Base-by-base conservation (phyloP, 1,140 invertebrate genomes). In the Cydia amplana region DNA sequence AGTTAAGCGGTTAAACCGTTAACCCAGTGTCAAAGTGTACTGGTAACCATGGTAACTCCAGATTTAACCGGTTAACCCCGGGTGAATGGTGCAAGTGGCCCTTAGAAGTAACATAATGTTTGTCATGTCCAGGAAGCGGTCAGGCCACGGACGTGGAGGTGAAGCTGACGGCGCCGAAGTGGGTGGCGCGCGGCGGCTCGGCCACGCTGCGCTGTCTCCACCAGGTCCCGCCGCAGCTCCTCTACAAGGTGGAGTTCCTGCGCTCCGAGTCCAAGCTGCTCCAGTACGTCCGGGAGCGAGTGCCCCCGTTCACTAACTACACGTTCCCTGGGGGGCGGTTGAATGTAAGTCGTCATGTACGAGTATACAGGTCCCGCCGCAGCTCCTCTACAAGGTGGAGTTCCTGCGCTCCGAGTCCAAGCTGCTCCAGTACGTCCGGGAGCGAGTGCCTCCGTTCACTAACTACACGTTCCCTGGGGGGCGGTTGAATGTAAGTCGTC, bases 341-440 rank as follows among this genome's bases (percentile, higher is more conserved):
- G n/a, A n/a, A n/a, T n/a, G n/a, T n/a, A n/a, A n/a, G n/a, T n/a
- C n/a, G n/a, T n/a, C n/a, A n/a, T n/a, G n/a, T n/a, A n/a, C n/a
- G n/a, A n/a, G n/a, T n/a, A n/a, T n/a, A n/a, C 91, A 93, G 80
- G 91, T 93, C 23, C 89, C 89, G 12, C 90, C 89, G 0, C 94
- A 89, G 93, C 94, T 93, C 87, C 93, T 88, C 84, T 94, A 88
- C 92, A 94, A 89, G 94, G 92, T 93, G 75, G 91, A 93, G 79
- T 93, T 93, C 83, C 78, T 91, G 23, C 79, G 87, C 40, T 80
- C 89, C 0, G 90, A 87, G 7, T 82, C 84, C 0, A 93, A 96
- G 87, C 93, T 96, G 79, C 94, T 96, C 72, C 94, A 96, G 87
- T 96, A 96, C 87, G 94, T 96, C 77, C 94, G 94, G 75, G 96